phyloP scores from a whole-genome alignment of 2,888 invertebrate genomes.

The Pycnomerus fuliginosus region DNA sequence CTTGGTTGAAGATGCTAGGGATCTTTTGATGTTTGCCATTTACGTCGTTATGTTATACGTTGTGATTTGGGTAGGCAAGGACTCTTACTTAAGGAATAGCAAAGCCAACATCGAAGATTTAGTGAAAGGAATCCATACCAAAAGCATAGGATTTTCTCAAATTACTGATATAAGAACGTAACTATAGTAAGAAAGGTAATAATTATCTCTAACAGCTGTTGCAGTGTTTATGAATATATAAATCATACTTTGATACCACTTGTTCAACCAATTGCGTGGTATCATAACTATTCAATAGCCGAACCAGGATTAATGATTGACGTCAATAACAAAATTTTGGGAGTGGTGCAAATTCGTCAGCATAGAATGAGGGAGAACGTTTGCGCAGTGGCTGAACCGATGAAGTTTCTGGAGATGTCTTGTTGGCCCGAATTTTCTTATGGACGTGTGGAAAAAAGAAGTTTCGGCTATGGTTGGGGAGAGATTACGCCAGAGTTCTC shows the following conservation, averaged over 20 bases:
- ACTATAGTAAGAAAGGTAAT: no score
- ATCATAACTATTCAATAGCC: slow-evolving; percentile 30
- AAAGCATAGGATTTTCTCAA: slow-evolving; percentile 7
- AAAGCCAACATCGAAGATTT: slow-evolving; percentile 31
- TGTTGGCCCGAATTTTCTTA: slow-evolving; percentile 29
- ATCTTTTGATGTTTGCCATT: slow-evolving; percentile 35
- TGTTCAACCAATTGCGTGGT: slow-evolving; percentile 37
- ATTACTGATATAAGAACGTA: no score
- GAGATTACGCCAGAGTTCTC: slow-evolving; percentile 2
- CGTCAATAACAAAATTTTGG: slow-evolving; percentile 37
- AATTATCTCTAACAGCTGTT: slow-evolving; percentile 19
- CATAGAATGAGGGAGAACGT: slow-evolving; percentile 21
- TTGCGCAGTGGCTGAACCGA: slow-evolving; percentile 23
- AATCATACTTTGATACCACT: slow-evolving; percentile 27
- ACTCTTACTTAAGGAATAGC: slow-evolving; percentile 27
- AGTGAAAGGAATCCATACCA: slow-evolving; percentile 24
- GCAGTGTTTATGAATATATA: slow-evolving; percentile 31
- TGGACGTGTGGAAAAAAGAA: slow-evolving; percentile 14
- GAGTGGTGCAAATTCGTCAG: slow-evolving; percentile 34
- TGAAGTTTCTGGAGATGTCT: slow-evolving; percentile 27
- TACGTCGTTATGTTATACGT: slow-evolving; percentile 38
- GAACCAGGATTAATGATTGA: slow-evolving; percentile 38
- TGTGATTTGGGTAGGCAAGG: slow-evolving; percentile 32
- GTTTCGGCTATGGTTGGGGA: slow-evolving; percentile 30
- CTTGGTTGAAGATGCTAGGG: slow-evolving; percentile 27